These are phyloP conservation scores for Pseudopodoces humilis DNA, from an alignment of 2,113 vertebrate genomes.

Conservation along the genomic window DNA sequence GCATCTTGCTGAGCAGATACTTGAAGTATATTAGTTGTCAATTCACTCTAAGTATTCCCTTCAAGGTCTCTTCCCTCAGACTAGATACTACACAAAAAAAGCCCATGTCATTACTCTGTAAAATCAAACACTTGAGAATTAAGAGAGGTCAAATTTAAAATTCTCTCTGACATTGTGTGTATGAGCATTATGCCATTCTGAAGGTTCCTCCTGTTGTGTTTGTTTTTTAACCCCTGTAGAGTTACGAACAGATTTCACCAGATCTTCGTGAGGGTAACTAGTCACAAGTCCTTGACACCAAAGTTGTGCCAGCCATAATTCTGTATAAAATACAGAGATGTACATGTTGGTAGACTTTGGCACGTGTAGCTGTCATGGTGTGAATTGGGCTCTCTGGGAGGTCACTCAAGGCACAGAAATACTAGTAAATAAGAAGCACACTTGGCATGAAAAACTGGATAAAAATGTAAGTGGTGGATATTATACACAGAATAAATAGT, in stretches of 20 bases:
- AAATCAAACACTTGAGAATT: neutral
- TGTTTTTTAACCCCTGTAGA: neutral
- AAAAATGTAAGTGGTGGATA: neutral
- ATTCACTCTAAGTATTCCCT: neutral
- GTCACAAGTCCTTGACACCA: neutral
- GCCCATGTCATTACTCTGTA: neutral
- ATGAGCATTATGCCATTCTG: neutral
- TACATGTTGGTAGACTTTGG: accelerated
- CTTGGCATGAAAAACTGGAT: neutral
- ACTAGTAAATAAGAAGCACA: neutral
- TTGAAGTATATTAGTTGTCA: slow-evolving; percentile 3
- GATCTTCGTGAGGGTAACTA: neutral
- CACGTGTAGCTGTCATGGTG: neutral
- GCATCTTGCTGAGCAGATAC: neutral
- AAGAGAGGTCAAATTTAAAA: neutral
- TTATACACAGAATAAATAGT: neutral
- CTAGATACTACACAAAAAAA: neutral
- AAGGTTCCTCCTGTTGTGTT: neutral
- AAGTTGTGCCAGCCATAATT: neutral
- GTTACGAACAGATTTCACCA: neutral
- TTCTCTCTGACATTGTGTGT: neutral
- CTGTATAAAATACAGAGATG: neutral
- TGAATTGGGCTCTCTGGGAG: neutral
- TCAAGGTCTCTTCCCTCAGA: neutral
- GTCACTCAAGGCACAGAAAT: neutral